Conservation (phyloP, 2,888 invertebrate species). For the Nomada goodeniana region DNA sequence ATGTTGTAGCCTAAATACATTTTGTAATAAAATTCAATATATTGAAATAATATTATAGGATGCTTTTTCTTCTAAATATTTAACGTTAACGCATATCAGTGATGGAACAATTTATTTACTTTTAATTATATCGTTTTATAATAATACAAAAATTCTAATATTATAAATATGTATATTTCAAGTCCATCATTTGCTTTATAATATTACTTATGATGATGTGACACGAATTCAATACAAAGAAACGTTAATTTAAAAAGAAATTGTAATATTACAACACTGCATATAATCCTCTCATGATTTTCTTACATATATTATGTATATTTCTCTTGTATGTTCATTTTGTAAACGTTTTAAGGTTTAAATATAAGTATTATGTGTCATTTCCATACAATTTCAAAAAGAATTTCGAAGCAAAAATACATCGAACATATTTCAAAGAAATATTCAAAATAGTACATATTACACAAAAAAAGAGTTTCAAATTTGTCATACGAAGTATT, state of each 20-base stretch:
- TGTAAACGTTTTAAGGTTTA: neutral
- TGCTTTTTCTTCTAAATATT: slow-evolving; percentile 18
- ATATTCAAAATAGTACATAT: neutral
- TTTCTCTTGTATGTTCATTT: neutral
- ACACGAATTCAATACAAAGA: neutral
- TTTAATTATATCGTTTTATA: slow-evolving; percentile 4
- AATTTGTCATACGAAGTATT: slow-evolving; percentile 44
- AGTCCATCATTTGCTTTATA: slow-evolving; percentile 18
- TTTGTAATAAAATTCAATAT: slow-evolving; percentile 84
- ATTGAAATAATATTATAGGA: slow-evolving; percentile 75
- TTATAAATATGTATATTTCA: slow-evolving; percentile 15
- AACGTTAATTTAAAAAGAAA: neutral
- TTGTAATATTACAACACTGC: slow-evolving; percentile 1
- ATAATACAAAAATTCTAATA: slow-evolving; percentile 21
- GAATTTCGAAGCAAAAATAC: slow-evolving; percentile 6
- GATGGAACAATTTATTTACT: slow-evolving; percentile 13
- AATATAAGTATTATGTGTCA: slow-evolving; percentile 5
- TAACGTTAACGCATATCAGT: neutral
- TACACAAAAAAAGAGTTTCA: slow-evolving; percentile 5
- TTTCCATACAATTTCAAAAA: slow-evolving; percentile 9
- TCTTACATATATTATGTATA: neutral
- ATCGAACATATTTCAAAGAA: slow-evolving; percentile 4
- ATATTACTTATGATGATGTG: neutral
- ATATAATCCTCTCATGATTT: slow-evolving; percentile 14
- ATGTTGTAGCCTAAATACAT: slow-evolving; percentile 84